phyloP scores from a whole-genome alignment of 37 sponge, comb jelly and placozoan genomes.

The Petrosia ficiformis region DNA sequence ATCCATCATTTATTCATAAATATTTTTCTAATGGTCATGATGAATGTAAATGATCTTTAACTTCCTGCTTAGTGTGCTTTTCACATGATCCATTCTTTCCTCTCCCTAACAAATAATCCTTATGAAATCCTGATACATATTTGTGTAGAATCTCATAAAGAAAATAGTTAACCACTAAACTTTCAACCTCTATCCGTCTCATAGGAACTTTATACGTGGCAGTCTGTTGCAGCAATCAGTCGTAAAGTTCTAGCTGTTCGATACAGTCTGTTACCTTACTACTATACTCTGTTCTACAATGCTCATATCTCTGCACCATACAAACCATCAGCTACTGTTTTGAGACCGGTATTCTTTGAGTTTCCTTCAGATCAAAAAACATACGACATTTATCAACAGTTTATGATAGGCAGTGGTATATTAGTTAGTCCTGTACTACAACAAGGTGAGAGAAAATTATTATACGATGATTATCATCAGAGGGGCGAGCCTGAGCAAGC shows the following conservation, averaged over 20 bases:
- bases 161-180: too few species aligned
- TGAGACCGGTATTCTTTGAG: constrained; percentile 86
- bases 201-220: constrained; percentile 84
- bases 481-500: too few species aligned
- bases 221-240: constrained; percentile 67
- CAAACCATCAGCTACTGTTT: constrained; percentile 63
- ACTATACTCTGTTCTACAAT: constrained; percentile 87
- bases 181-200: not conserved
- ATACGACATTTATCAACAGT: constrained; percentile 74
- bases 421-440: constrained; percentile 70
- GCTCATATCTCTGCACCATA: constrained; percentile 16
- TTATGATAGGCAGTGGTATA: constrained; percentile 72
- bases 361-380: constrained; percentile 68
- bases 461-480: too few species aligned
- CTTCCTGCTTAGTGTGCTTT: too few species aligned
- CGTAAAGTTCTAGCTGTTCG: constrained; percentile 68
- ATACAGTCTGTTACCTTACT: constrained; percentile 85
- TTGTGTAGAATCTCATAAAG: not conserved
- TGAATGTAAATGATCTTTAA: too few species aligned
- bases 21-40: too few species aligned
- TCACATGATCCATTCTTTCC: too few species aligned
- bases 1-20: too few species aligned
- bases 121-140: too few species aligned
- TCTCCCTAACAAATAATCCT: too few species aligned
- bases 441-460: constrained; percentile 65